Base-by-base conservation (phyloP, 2,797 vertebrate species). In the Neopelma chrysocephalum region DNA sequence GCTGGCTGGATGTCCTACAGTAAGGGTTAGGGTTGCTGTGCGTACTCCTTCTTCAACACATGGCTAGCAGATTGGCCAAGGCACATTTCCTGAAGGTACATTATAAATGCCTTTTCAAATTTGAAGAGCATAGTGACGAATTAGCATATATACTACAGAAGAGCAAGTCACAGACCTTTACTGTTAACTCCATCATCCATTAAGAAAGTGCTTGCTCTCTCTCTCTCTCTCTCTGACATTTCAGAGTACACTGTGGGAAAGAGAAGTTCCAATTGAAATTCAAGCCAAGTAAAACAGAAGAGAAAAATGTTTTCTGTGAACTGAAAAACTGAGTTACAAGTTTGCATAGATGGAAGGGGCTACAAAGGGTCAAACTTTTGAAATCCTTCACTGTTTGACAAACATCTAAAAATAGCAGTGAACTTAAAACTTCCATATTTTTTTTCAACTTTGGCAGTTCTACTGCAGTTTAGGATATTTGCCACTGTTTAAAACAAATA, bases 211-310 rank as follows among this genome's bases (percentile, higher is more conserved):
- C 50, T 82, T 83, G 75, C 73, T 88, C 40, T 77, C 51, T 80
- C 93, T 50, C 40, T 53, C 40, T 90, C 43, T 76, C 42, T 69
- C n/a, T 90, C 66, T 97, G 87, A 95, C 91, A 89, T 95, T 97
- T 95, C 93, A 96, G 96, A 94, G 89, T 82, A 94, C 68, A 89
- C 95, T 97, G 97, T 98, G 98, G 97, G 98, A 98, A 98, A 98
- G 70, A 97, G 90, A 94, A 97, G 86, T 97, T 97, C 94, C 93
- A 97, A 93, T 65, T 89, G 93, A 96, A 97, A 97, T 94, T 90
- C 70, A 94, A 94, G 97, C 98, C 98, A 98, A 98, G 95, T 94
- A 97, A 98, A 98, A 98, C 96, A 98, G 92, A 97, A 76, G 92
- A 83, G 72, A 97, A 96, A 97, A 93, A 98, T 96, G 87, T 94